Base-by-base conservation (phyloP, 2,888 invertebrate genomes). In the Abrostola triplasia region DNA sequence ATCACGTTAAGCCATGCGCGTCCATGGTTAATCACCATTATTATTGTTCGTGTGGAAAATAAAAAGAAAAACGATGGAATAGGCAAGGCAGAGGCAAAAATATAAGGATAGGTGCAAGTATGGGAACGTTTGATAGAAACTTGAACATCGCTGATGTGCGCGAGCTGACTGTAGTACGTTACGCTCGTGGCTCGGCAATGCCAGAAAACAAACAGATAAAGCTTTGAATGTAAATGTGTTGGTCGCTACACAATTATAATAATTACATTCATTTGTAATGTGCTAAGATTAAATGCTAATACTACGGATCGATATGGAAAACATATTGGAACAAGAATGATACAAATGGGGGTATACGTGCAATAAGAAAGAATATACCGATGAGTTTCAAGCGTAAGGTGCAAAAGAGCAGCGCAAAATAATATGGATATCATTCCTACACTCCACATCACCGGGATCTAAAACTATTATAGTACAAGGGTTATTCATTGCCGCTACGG, bases 201-300 rank as follows among this genome's bases (percentile, higher is more conserved):
- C 93, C 94, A 95, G 94, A 95, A 94, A 95, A 95, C 93, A 94
- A 94, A 94, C 94, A 94, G 93, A 92, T 94, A 93, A 94, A 94
- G 94, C 93, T 92, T 90, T 81, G 67, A 88, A 85, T 84, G 82
- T 85, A 81, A 85, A 87, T 85, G 85, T 85, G 82, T 84, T 80
- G 51, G 63, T 80, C 36, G 82, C 80, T 84, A 88, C 78, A 84
- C 80, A 81, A 67, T 76, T 78, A 82, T 80, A 77, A 84, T 60
- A 59, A 56, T 73, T 81, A 78, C 80, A 83, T 79, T 78, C 79
- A 74, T 79, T 80, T 73, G 67, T 81, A 77, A 79, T 83, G 84
- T 86, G 85, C 84, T 87, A 84, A 82, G 80, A 85, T 77, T 77
- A 80, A 81, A 75, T 71, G 63, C 81, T 83, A 87, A 79, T 70